A percentile compares a stretch with the other conserved stretches of the same genome.
phyloP scores from a whole-genome alignment of 2,113 vertebrate genomes.

The Motacilla alba region DNA sequence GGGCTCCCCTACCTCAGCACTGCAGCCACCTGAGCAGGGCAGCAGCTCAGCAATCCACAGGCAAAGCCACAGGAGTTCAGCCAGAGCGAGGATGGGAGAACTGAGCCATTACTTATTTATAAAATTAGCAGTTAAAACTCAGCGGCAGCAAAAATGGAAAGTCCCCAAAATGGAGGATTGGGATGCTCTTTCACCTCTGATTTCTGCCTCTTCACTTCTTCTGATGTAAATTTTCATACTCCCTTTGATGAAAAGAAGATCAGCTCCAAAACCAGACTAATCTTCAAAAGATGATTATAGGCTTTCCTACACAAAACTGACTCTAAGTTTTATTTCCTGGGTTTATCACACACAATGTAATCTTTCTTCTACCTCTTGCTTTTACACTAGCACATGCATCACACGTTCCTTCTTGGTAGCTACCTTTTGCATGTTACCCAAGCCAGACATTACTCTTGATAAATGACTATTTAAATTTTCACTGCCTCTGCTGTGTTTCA shows the following conservation, averaged over 20 bases:
- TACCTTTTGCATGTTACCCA: neutral
- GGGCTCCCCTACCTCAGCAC: neutral
- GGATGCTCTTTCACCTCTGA: neutral
- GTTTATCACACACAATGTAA: neutral
- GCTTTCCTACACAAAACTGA: neutral
- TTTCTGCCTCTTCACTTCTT: neutral
- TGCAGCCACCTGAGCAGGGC: neutral
- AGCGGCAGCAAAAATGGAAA: neutral
- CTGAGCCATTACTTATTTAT: neutral
- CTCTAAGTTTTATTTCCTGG: neutral
- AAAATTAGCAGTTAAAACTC: neutral
- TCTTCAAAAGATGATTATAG: neutral
- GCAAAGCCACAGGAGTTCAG: neutral
- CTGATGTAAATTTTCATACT: neutral
- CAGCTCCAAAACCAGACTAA: neutral
- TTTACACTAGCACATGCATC: neutral
- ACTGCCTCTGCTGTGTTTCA: neutral
- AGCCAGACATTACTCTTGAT: slow-evolving; percentile 10
- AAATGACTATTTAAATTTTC: slow-evolving; percentile 34
- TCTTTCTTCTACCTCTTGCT: neutral
- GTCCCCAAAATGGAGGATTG: neutral
- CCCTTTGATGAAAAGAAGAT: neutral
- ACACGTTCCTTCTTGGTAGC: neutral
- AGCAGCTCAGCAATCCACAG: neutral
- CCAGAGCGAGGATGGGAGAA: neutral